phyloP scores from a whole-genome alignment of 2,888 invertebrate species.

The Busseola fusca region DNA sequence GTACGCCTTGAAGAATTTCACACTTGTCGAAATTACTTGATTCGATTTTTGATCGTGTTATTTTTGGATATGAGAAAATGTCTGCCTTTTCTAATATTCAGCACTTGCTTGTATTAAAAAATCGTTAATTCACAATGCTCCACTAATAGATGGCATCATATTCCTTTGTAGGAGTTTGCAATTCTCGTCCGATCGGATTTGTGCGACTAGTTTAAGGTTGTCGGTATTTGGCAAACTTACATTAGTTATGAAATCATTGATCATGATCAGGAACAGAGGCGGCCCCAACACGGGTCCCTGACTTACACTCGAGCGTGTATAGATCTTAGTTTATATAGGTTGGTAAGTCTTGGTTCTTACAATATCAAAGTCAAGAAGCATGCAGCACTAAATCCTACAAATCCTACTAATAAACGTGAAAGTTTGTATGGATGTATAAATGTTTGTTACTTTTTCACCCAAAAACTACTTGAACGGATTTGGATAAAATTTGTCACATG shows the following conservation, averaged over 20 bases:
- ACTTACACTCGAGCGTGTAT: neutral
- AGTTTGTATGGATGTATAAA: no score
- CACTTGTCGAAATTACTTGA: constrained; percentile 17
- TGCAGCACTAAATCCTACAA: neutral
- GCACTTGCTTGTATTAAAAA: neutral
- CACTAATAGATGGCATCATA: neutral
- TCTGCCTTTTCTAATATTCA: neutral
- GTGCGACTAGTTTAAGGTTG: neutral
- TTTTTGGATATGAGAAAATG: neutral
- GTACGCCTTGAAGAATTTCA: constrained; percentile 5
- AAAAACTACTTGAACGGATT: no score
- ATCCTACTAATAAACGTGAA: no score
- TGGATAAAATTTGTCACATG: no score
- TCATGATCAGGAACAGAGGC: neutral
- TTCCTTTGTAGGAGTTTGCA: neutral
- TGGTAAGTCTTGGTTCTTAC: neutral
- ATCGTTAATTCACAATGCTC: neutral
- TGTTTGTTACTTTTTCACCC: no score
- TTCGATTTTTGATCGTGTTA: constrained; percentile 17
- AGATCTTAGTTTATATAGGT: neutral
- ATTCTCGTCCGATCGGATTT: neutral
- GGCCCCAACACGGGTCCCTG: neutral
- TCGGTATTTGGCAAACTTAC: neutral
- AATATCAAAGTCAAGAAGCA: neutral
- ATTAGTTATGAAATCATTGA: neutral